Conservation (phyloP, 2,113 vertebrate species). For the Alethe diademata region DNA sequence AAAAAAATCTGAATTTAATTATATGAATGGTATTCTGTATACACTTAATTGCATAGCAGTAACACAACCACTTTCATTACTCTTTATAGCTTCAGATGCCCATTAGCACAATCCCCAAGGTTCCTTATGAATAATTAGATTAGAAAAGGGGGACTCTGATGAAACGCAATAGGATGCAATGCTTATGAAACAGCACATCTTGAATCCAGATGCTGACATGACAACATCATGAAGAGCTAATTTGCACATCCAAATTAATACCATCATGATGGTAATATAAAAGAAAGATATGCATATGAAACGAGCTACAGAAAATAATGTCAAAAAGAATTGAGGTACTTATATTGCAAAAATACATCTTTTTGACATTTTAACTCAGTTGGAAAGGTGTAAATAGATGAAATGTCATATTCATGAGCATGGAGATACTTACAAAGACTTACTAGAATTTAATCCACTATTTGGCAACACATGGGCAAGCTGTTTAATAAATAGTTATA, state of each 20-base stretch:
- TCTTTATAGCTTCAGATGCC: conserved; percentile 61
- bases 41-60: conserved; percentile 36
- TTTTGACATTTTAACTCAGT: neutral
- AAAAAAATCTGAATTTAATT: conserved; percentile 49
- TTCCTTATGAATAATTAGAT: conserved; percentile 58
- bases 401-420: neutral
- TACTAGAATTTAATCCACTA: neutral
- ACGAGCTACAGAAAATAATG: neutral
- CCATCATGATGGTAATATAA: conserved; percentile 8
- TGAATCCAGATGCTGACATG: conserved; percentile 69
- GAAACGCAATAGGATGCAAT: neutral
- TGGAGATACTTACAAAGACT: neutral
- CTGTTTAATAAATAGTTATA: conserved; percentile 21
- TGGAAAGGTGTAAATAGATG: neutral
- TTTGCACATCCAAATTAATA: conserved; percentile 67
- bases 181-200: conserved; percentile 51
- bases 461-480: conserved; percentile 3
- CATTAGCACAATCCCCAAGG: conserved; percentile 59
- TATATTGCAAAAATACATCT: neutral
- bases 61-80: conserved; percentile 60
- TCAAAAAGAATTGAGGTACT: neutral
- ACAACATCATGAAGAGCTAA: conserved; percentile 68
- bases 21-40: conserved; percentile 21
- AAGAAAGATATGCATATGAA: conserved; percentile 34
- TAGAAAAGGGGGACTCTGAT: conserved; percentile 20